Conservation (phyloP, 2,797 vertebrate genomes). For the Rhincodon typus region DNA sequence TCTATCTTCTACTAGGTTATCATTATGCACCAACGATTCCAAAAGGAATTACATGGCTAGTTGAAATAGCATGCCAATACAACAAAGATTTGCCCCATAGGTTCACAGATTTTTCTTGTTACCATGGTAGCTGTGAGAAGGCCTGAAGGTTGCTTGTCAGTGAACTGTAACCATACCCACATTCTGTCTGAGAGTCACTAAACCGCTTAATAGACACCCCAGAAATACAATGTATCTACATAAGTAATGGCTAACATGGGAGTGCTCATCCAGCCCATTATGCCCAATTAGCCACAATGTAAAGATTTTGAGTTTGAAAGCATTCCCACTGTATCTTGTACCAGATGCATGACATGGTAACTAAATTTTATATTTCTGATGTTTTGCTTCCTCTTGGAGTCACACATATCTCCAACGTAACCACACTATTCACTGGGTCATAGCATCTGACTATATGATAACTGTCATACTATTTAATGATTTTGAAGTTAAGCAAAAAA, state of each 20-base stretch:
- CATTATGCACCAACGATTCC: background rate
- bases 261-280: background rate
- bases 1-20: background rate
- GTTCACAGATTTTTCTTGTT: background rate
- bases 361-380: background rate
- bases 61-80: background rate
- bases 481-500: background rate
- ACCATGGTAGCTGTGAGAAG: background rate
- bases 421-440: background rate
- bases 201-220: background rate
- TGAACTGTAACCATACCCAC: background rate
- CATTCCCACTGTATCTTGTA: background rate
- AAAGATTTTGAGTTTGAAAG: background rate
- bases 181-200: background rate
- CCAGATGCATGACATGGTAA: background rate
- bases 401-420: background rate
- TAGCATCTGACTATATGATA: background rate
- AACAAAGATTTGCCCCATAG: background rate
- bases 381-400: background rate
- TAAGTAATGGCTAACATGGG: background rate
- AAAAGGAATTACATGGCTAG: background rate
- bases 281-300: background rate
- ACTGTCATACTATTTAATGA: background rate
- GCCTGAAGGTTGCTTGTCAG: background rate
- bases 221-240: background rate